Conservation (phyloP, 2,113 vertebrate genomes). For the Vulpes vulpes region DNA sequence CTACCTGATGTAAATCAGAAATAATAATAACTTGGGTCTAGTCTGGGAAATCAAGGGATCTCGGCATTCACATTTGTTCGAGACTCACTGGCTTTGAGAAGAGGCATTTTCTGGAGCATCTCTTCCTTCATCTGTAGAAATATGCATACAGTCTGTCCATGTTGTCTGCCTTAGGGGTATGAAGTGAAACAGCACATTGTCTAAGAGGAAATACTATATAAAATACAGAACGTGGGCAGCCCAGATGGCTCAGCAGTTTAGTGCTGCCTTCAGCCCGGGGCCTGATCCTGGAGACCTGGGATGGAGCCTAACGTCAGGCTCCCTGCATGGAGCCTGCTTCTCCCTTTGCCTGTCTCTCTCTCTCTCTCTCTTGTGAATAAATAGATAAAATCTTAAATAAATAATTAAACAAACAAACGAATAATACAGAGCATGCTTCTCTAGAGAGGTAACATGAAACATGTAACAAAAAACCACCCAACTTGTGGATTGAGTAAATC, state of each 20-base stretch:
- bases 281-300: too few species aligned
- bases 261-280: too few species aligned
- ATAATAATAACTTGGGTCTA: neutral
- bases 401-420: too few species aligned
- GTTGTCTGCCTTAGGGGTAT: neutral
- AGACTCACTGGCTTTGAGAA: neutral
- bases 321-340: too few species aligned
- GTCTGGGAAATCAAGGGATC: neutral
- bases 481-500: neutral
- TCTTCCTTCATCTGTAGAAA: constrained; percentile 43
- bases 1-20: neutral
- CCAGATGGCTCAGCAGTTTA: too few species aligned
- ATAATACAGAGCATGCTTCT: neutral
- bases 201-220: neutral
- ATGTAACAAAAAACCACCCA: neutral
- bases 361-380: too few species aligned
- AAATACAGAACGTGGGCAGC: neutral
- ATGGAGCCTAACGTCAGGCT: too few species aligned
- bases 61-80: neutral
- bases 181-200: neutral
- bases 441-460: neutral
- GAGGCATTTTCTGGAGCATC: neutral
- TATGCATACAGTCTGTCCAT: neutral
- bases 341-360: too few species aligned
- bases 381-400: too few species aligned